Base-by-base conservation (phyloP, 1,140 invertebrate genomes). In the Drosophila setifemur region DNA sequence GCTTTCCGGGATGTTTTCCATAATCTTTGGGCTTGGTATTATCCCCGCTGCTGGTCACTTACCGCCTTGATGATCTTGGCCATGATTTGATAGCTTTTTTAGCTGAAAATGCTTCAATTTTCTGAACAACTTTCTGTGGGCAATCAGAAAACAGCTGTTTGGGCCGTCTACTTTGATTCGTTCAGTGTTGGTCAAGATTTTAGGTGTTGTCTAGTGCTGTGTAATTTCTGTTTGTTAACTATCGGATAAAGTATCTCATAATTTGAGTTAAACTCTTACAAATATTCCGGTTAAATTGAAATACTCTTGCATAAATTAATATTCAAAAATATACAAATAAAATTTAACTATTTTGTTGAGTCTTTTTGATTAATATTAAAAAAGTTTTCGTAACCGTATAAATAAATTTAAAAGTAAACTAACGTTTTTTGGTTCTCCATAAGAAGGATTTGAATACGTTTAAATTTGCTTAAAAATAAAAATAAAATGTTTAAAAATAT, bases 41-140 rank as follows among this genome's bases (percentile, higher is more conserved):
- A 7, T 8, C 11, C 5, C 8, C 5, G 1, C 4, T 0, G 0
- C 11, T 29, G 0, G 0, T 6, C 6, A 83, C 81, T 77, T 79
- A 89, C 87, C 47, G 87, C 87, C 69, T 89, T 89, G 3, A 89
- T 21, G 42, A 89, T 63, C 54, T 58, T 89, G 6, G 87, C 82
- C 87, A 89, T 89, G 6, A 54, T 60, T 39, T 18, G 54, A 52
- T 25, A 37, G 18, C 4, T 7, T 50, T 49, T 50, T 47, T 42
- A 33, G 7, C n/a, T 6, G 44, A 35, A 28, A 71, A 55, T 44
- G 18, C 19, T 18, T 4, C 26, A 42, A 73, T 42, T 57, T 44
- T 42, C 45, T 49, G 11, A 23, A 40, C 37, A 44, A 50, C 33
- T 47, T 54, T 48, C 73, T 69, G 44, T 28, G 31, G 18, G 14